A percentile compares a stretch with the other conserved stretches of the same genome.
Conservation (phyloP, 2,113 vertebrate genomes). For the Cheilinus undulatus region DNA sequence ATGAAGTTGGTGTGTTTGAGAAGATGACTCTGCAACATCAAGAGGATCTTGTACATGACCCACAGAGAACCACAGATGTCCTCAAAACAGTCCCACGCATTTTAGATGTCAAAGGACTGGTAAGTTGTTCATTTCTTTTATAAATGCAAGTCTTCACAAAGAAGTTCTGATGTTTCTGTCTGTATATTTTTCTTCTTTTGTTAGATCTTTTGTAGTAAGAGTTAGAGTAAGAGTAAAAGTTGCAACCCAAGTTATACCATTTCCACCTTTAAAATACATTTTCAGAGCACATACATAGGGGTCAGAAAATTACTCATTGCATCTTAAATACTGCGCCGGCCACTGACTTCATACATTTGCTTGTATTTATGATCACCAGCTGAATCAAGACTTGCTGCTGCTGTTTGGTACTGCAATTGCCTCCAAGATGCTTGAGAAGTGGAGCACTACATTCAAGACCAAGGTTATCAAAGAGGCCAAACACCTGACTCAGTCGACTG, state of each 20-base stretch:
- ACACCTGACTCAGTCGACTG: background rate
- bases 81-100: slow-evolving; percentile 54
- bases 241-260: no score
- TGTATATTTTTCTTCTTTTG: no score
- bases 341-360: background rate
- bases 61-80: slow-evolving; percentile 45
- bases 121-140: background rate
- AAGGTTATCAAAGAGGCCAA: slow-evolving; percentile 36
- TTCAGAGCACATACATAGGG: no score
- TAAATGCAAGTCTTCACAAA: background rate
- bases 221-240: no score
- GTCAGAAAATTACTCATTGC: no score
- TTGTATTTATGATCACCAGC: slow-evolving; percentile 1
- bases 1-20: slow-evolving; percentile 55
- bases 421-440: slow-evolving; percentile 38
- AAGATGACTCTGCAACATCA: slow-evolving; percentile 46
- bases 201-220: no score
- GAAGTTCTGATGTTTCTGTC: no score
- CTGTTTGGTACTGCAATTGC: slow-evolving; percentile 30
- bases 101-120: slow-evolving; percentile 55
- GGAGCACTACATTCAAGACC: slow-evolving; percentile 15
- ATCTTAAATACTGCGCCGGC: background rate
- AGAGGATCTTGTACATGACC: slow-evolving; percentile 48
- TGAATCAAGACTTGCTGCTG: slow-evolving; percentile 36
- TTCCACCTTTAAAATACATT: no score